These are phyloP conservation scores for Asobara japonica DNA, from an alignment of 1,140 invertebrate species.

Conservation along the genomic window DNA sequence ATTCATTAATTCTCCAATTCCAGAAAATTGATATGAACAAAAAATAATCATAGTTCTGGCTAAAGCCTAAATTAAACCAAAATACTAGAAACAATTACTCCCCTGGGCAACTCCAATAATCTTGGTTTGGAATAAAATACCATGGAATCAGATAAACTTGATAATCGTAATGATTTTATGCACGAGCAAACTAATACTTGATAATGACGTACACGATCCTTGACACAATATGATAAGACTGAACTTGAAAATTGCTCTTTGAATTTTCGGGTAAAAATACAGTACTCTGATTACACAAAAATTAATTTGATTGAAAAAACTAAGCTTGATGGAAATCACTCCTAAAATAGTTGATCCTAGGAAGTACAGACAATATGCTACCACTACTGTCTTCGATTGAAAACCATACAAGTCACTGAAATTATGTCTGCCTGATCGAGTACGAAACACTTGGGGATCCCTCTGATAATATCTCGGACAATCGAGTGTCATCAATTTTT, in stretches of 20 bases:
- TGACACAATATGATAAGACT: background rate
- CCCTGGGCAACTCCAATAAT: no score
- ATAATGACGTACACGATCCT: background rate
- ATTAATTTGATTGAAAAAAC: background rate
- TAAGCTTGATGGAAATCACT: background rate
- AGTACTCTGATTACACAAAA: background rate
- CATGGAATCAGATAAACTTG: no score
- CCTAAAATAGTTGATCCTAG: background rate
- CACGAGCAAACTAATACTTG: no score
- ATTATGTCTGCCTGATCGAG: background rate
- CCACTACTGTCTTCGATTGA: background rate
- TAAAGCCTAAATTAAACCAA: no score
- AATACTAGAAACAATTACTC: no score
- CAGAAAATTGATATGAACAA: no score
- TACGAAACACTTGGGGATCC: background rate
- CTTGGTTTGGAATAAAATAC: no score
- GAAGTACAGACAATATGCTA: background rate
- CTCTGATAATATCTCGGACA: background rate
- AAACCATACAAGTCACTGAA: background rate
- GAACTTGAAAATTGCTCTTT: background rate
- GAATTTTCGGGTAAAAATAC: background rate
- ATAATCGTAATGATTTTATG: background rate
- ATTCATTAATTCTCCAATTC: no score
- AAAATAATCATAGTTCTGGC: no score
- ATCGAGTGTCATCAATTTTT: background rate